Evolutionary conservation across 2,888 invertebrate species (phyloP).

Genomic region (Metacarcinus magister): DNA sequence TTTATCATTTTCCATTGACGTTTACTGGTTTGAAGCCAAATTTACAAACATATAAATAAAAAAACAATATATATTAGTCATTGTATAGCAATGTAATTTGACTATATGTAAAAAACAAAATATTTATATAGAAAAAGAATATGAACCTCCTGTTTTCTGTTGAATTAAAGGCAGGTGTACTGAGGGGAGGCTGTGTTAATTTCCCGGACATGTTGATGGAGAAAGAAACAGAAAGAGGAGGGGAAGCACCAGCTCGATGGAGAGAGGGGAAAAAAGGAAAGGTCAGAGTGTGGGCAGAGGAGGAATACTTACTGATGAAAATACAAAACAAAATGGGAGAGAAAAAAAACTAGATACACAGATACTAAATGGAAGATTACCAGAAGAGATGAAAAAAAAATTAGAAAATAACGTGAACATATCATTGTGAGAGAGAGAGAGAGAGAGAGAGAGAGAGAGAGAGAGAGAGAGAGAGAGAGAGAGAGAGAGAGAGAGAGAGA

Average conservation of each 20-base stretch:
- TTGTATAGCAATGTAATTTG: neutral
- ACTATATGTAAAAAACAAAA: neutral
- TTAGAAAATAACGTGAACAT: too few species aligned
- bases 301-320: neutral
- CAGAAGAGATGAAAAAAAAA: neutral
- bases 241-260: neutral
- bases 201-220: neutral
- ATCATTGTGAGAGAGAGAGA: neutral
- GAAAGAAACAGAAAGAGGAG: neutral
- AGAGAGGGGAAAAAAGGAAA: neutral
- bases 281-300: neutral
- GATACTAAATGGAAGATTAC: neutral
- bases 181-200: neutral
- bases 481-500: constrained; percentile 41
- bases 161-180: neutral
- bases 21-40: neutral
- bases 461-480: constrained; percentile 41
- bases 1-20: neutral
- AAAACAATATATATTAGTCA: neutral
- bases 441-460: neutral
- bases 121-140: neutral
- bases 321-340: neutral
- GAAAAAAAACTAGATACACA: neutral
- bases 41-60: too few species aligned
- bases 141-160: neutral